Conservation (phyloP, 2,888 invertebrate genomes). For the Nezara viridula region DNA sequence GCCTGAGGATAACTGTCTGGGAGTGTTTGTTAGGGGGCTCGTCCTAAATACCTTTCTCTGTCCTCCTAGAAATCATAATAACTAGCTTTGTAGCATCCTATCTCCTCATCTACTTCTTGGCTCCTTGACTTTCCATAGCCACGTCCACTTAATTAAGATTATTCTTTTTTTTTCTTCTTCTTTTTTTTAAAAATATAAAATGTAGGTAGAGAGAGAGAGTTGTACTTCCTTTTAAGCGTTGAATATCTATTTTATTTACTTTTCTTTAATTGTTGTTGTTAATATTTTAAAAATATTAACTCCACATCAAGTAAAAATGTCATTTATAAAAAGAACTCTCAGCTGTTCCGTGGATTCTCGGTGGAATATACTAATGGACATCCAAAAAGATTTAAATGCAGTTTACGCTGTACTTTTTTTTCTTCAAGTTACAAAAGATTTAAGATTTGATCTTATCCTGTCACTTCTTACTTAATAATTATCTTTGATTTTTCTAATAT, state of each 20-base stretch:
- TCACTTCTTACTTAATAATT: too few species aligned
- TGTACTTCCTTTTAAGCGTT: neutral
- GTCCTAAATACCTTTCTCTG: neutral
- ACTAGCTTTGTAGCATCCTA: neutral
- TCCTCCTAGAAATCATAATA: slow-evolving; percentile 15
- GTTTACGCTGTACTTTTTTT: too few species aligned
- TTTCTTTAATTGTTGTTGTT: neutral
- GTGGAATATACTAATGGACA: too few species aligned
- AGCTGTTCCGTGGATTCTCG: too few species aligned
- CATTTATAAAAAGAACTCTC: too few species aligned
- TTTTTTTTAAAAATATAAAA: neutral
- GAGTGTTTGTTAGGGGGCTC: neutral
- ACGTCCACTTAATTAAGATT: neutral
- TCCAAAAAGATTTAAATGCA: too few species aligned
- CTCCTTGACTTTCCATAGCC: neutral
- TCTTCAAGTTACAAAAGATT: too few species aligned
- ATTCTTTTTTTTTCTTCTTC: neutral
- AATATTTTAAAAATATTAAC: too few species aligned
- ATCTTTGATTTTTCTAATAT: too few species aligned
- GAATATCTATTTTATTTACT: neutral
- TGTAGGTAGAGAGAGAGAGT: neutral
- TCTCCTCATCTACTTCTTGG: neutral
- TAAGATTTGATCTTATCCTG: too few species aligned
- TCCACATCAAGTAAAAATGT: too few species aligned
- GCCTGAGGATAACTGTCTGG: slow-evolving; percentile 4